Evolutionary conservation across 1,140 invertebrate species (phyloP).

Genomic region (Zaprionus tsacasi): DNA sequence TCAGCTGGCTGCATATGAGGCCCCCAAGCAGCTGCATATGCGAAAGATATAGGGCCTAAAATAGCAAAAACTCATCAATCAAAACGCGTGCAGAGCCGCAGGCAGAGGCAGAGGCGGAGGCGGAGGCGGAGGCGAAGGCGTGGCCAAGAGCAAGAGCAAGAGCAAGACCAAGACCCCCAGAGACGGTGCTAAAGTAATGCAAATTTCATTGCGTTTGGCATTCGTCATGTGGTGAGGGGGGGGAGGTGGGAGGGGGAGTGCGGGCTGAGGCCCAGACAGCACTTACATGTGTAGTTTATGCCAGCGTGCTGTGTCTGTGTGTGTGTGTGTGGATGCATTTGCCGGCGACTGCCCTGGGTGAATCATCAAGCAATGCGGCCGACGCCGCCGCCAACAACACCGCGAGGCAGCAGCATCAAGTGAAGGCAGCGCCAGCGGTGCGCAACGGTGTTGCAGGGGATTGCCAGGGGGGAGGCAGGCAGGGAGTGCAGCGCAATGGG

Average conservation of each 20-base stretch:
- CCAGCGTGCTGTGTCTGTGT: constrained; percentile 9
- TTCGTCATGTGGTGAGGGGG: constrained; percentile 10
- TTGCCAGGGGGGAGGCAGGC: background rate
- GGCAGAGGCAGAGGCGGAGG: constrained; percentile 32
- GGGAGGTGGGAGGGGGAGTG: background rate
- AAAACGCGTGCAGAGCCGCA: constrained; percentile 40
- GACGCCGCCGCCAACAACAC: constrained; percentile 25
- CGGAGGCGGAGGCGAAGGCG: constrained; percentile 29
- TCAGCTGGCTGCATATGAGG: constrained; percentile 9
- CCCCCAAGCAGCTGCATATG: constrained; percentile 30
- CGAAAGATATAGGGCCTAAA: constrained; percentile 31
- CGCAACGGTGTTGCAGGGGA: constrained; percentile 45
- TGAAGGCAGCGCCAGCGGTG: constrained; percentile 43
- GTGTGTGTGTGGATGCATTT: constrained; percentile 30
- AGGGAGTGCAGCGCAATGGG: constrained; percentile 13
- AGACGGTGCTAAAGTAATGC: constrained; percentile 31
- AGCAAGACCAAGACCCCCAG: constrained; percentile 23
- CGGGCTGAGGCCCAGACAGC: background rate
- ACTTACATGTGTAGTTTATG: constrained; percentile 11
- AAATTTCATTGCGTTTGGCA: constrained; percentile 44
- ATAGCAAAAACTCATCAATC: constrained; percentile 67
- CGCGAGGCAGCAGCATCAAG: constrained; percentile 16
- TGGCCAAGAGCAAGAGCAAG: constrained; percentile 8
- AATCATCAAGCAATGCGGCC: constrained; percentile 30
- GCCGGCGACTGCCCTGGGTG: constrained; percentile 43